A percentile compares a stretch with the other conserved stretches of the same genome.
These are phyloP conservation scores for Pantelozetes paolii DNA, from an alignment of 2,888 invertebrate species.

Conservation along the genomic window DNA sequence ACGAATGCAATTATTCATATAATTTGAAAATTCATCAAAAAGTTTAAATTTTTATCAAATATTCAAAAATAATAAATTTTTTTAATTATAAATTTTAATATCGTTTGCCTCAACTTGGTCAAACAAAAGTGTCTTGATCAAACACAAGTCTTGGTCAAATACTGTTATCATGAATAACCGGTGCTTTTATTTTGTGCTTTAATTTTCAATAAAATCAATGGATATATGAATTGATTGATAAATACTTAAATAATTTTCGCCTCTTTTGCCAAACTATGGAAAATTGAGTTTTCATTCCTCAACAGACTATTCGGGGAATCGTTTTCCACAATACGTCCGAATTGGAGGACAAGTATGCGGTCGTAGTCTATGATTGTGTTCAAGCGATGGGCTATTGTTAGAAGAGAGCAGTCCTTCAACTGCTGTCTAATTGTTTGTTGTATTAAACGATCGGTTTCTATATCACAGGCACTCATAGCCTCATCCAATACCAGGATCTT, in stretches of 20 bases:
- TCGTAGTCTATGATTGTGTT: constrained; percentile 5
- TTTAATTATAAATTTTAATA: too few species aligned
- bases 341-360: not conserved
- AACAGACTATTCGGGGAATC: not conserved
- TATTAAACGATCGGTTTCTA: constrained; percentile 58
- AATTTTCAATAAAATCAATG: too few species aligned
- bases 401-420: constrained; percentile 65
- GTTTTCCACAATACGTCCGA: not conserved
- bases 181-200: too few species aligned
- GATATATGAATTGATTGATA: too few species aligned
- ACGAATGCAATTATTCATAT: too few species aligned
- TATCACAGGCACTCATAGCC: constrained; percentile 59
- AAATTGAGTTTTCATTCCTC: not conserved
- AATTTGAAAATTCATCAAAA: too few species aligned
- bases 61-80: too few species aligned
- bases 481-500: constrained; percentile 58
- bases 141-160: too few species aligned
- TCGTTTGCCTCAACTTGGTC: too few species aligned
- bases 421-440: constrained; percentile 77
- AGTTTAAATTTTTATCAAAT: too few species aligned
- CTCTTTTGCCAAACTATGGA: not conserved
- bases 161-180: too few species aligned
- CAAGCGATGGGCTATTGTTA: not conserved
- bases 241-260: not conserved
- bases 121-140: too few species aligned